Evolutionary conservation across 2,113 vertebrate genomes (phyloP).

Genomic region (Xenopus laevis): DNA sequence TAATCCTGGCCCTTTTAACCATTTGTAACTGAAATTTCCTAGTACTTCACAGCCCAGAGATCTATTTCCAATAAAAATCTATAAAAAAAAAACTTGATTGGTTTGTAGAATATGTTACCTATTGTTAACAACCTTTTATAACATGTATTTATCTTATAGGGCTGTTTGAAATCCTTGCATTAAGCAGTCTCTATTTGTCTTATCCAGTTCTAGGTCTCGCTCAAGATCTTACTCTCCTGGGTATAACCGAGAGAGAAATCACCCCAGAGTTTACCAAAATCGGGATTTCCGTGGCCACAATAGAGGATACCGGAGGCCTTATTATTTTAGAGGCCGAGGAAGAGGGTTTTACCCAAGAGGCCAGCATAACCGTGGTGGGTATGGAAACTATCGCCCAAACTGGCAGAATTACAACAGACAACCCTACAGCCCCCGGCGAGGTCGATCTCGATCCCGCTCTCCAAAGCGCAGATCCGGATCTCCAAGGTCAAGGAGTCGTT

Average conservation of each 20-base stretch:
- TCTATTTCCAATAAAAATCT: too few relatives aligned
- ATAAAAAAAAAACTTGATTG: too few relatives aligned
- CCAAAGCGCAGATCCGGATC: constrained; percentile 82
- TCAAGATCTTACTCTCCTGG: constrained; percentile 94
- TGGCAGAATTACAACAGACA: constrained; percentile 91
- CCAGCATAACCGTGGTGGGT: constrained; percentile 86
- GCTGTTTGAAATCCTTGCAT: not conserved
- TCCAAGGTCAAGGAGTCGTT: constrained; percentile 75
- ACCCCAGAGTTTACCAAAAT: constrained; percentile 83
- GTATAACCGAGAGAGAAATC: constrained; percentile 88
- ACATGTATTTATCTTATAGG: too few relatives aligned
- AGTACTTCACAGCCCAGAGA: too few relatives aligned
- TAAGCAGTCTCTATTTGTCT: constrained; percentile 4
- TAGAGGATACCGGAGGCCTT: constrained; percentile 89
- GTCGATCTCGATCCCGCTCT: constrained; percentile 78
- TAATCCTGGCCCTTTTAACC: too few relatives aligned
- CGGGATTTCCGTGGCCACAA: constrained; percentile 90
- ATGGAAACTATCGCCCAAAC: constrained; percentile 84
- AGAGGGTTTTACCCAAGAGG: constrained; percentile 91
- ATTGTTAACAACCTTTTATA: too few relatives aligned
- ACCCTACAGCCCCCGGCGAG: constrained; percentile 84
- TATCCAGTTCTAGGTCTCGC: constrained; percentile 85
- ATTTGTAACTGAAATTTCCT: too few relatives aligned
- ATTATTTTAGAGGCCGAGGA: constrained; percentile 89
- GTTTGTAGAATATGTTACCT: too few relatives aligned